Percentiles rank a stretch among this genome's conserved stretches.
phyloP scores from a whole-genome alignment of 2,888 invertebrate genomes.

The Erynnis tages region DNA sequence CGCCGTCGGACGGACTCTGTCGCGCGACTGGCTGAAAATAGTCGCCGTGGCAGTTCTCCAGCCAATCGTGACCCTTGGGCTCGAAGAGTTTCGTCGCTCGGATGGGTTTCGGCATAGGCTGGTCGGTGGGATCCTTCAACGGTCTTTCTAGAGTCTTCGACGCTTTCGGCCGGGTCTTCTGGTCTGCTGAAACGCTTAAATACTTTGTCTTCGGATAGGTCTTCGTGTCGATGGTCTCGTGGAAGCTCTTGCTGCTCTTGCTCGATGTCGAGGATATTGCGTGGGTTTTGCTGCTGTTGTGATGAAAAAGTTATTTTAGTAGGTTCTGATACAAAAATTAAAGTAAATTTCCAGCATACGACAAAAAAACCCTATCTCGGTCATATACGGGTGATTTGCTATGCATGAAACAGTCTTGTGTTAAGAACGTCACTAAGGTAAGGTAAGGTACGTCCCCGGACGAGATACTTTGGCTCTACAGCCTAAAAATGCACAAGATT shows the following conservation, averaged over 20 bases:
- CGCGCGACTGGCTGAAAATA: constrained; percentile 57
- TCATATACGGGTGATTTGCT: too few relatives aligned
- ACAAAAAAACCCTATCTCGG: too few relatives aligned
- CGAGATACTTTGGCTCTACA: too few relatives aligned
- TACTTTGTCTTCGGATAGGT: constrained; percentile 50
- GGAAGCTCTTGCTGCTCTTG: constrained; percentile 57
- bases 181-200: constrained; percentile 59
- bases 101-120: constrained; percentile 56
- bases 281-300: constrained; percentile 53
- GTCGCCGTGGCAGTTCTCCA: constrained; percentile 38
- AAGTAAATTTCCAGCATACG: too few relatives aligned
- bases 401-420: too few relatives aligned
- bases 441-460: too few relatives aligned
- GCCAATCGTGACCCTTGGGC: constrained; percentile 52
- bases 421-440: too few relatives aligned
- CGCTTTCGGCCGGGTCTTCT: constrained; percentile 46
- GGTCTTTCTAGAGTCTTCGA: constrained; percentile 43
- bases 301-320: neutral
- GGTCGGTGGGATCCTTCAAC: constrained; percentile 63
- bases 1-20: constrained; percentile 54
- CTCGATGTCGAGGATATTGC: constrained; percentile 45
- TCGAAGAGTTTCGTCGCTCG: constrained; percentile 57
- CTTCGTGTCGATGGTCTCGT: constrained; percentile 53
- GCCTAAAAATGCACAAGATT: too few relatives aligned
- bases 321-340: too few relatives aligned